phyloP scores from a whole-genome alignment of 1,140 invertebrate species.

The Hycleus phaleratus region DNA sequence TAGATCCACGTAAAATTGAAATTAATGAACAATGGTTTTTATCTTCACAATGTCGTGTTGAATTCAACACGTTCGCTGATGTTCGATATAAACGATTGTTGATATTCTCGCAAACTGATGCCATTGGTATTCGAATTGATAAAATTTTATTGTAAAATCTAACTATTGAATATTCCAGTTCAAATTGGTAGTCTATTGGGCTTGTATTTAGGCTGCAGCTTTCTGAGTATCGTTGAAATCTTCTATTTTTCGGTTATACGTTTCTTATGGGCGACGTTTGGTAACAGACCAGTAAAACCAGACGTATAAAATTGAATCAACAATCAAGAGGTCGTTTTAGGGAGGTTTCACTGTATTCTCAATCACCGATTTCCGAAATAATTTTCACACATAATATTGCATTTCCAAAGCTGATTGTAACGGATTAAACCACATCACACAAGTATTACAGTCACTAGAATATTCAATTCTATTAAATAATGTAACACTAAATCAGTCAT shows the following conservation, averaged over 20 bases:
- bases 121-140: background rate
- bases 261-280: conserved; percentile 41
- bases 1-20: conserved; percentile 19
- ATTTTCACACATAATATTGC: no score
- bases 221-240: conserved; percentile 57
- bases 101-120: conserved; percentile 11
- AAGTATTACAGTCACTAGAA: no score
- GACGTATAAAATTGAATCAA: background rate
- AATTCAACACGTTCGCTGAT: conserved; percentile 6
- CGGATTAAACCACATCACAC: no score
- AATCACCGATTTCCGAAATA: no score
- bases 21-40: background rate
- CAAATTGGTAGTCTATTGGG: conserved; percentile 59
- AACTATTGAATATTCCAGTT: conserved; percentile 42
- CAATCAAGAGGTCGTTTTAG: no score
- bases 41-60: background rate
- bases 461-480: no score
- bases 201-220: conserved; percentile 57
- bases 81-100: conserved; percentile 11
- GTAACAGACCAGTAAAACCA: conserved; percentile 1
- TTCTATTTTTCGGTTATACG: conserved; percentile 53
- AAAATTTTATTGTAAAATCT: no score
- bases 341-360: no score
- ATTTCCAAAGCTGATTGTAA: no score
- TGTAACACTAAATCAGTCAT: no score